Conservation (phyloP, 2,888 invertebrate genomes). For the Campoplex nolae region DNA sequence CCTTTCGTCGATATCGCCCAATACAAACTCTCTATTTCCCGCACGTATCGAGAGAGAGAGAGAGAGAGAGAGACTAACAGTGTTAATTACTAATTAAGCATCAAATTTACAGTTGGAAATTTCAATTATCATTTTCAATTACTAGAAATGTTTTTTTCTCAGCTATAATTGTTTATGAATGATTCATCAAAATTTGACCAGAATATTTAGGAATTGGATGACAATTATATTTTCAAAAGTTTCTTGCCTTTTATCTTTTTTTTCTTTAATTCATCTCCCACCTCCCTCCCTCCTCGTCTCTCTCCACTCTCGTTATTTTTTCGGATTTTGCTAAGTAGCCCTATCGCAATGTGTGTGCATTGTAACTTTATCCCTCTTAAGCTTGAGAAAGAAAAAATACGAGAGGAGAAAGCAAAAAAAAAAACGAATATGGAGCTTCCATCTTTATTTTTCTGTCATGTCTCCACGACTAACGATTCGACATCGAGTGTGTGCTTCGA, state of each 20-base stretch:
- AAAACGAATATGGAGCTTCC: not conserved
- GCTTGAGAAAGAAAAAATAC: not conserved
- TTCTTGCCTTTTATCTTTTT: not conserved
- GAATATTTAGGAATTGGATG: not conserved
- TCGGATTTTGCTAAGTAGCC: not conserved
- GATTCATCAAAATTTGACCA: not conserved
- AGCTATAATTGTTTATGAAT: not conserved
- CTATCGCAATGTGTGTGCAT: constrained; percentile 13
- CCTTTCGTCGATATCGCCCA: not conserved
- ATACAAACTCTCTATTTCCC: not conserved
- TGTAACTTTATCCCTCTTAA: constrained; percentile 18
- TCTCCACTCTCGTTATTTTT: not conserved
- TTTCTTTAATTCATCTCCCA: not conserved
- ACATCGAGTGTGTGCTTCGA: constrained; percentile 28
- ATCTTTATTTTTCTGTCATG: constrained; percentile 1
- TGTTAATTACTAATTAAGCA: constrained; percentile 4
- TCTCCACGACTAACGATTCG: constrained; percentile 12
- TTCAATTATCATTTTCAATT: not conserved
- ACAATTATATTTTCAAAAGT: not conserved
- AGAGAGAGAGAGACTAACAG: not conserved
- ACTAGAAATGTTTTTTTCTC: not conserved
- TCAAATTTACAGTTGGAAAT: not conserved
- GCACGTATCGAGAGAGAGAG: not conserved
- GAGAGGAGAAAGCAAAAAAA: not conserved
- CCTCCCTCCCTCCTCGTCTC: not conserved